These are phyloP conservation scores for Aleiodes alternator DNA, from an alignment of 2,888 invertebrate species.

Conservation along the genomic window DNA sequence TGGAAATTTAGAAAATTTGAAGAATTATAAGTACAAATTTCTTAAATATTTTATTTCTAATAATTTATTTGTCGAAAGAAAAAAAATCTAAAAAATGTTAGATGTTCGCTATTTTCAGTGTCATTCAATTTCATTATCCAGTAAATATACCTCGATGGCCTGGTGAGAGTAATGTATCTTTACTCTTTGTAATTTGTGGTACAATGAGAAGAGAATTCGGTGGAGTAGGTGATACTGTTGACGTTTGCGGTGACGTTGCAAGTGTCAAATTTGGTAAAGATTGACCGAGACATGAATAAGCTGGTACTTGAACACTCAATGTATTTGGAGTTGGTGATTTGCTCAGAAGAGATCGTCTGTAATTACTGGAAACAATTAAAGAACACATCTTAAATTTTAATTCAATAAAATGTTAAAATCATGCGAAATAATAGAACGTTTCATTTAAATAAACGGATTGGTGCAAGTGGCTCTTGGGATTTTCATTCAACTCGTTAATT, in stretches of 20 bases:
- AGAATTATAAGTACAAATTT: no score
- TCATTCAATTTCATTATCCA: no score
- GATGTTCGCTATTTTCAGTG: no score
- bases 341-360: slow-evolving; percentile 72
- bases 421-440: slow-evolving; percentile 8
- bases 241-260: slow-evolving; percentile 73
- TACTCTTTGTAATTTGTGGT: slow-evolving; percentile 75
- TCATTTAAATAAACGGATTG: no score
- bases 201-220: slow-evolving; percentile 75
- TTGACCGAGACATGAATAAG: slow-evolving; percentile 82
- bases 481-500: no score
- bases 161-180: slow-evolving; percentile 73
- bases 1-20: no score
- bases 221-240: slow-evolving; percentile 73
- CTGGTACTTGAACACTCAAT: slow-evolving; percentile 84
- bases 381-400: slow-evolving; percentile 31
- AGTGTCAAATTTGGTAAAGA: slow-evolving; percentile 86
- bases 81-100: no score
- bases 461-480: no score
- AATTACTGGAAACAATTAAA: slow-evolving; percentile 38
- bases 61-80: no score
- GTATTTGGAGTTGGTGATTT: slow-evolving; percentile 82
- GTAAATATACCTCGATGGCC: slow-evolving; percentile 71
- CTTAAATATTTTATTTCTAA: no score
- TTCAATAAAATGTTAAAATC: slow-evolving; percentile 29